Percentiles rank a stretch among this genome's conserved stretches.
Evolutionary conservation across 2,888 invertebrate genomes (phyloP).

Genomic region (Troglohyphantes excavatus): DNA sequence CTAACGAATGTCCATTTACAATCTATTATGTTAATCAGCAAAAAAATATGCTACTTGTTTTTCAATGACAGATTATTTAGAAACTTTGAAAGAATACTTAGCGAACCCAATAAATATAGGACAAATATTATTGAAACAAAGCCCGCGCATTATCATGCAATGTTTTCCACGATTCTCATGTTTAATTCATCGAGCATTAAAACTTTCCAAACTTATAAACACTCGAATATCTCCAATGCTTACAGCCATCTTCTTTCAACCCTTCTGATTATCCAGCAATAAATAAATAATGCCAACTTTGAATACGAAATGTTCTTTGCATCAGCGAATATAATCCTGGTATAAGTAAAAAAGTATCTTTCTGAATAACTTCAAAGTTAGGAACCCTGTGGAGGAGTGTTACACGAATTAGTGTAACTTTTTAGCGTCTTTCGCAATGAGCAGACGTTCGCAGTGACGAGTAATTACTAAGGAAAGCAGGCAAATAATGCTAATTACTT

Average conservation of each 20-base stretch:
- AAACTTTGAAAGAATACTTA: no score
- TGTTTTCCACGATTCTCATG: conserved; percentile 17
- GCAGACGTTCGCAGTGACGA: not conserved
- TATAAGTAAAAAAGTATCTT: not conserved
- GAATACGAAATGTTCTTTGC: conserved; percentile 27
- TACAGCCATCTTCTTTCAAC: conserved; percentile 20
- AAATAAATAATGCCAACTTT: conserved; percentile 6
- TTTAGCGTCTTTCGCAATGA: conserved; percentile 18
- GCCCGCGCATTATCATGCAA: not conserved
- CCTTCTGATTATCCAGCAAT: conserved; percentile 15
- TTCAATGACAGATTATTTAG: no score
- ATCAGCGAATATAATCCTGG: conserved; percentile 35
- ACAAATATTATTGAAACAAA: conserved; percentile 22
- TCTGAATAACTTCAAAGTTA: conserved; percentile 10
- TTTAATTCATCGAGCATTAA: conserved; percentile 27
- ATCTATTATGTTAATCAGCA: no score
- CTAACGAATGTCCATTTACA: no score
- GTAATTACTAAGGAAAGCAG: conserved; percentile 49
- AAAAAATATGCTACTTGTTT: no score
- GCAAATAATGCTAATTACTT: conserved; percentile 59
- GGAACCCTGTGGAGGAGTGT: conserved; percentile 8
- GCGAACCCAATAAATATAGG: not conserved
- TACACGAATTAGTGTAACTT: conserved; percentile 27
- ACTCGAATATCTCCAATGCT: conserved; percentile 7
- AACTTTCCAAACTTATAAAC: conserved; percentile 12